Evolutionary conservation across 2,888 invertebrate species (phyloP).

Genomic region (Ariolimax columbianus): DNA sequence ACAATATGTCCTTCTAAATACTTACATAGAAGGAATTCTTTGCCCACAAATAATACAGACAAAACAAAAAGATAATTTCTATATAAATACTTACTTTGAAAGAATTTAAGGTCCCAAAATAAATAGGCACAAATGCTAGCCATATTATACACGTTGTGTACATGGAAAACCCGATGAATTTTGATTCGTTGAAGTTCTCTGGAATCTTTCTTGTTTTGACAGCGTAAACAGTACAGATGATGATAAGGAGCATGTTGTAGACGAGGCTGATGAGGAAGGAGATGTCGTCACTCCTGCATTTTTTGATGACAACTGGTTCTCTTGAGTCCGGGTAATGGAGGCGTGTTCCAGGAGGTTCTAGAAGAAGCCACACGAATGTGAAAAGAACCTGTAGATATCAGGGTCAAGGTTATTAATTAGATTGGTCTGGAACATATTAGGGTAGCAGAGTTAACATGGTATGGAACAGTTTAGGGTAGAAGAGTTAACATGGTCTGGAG

Average conservation of each 20-base stretch:
- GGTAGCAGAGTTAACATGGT: too few relatives aligned
- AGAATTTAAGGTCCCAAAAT: conserved; percentile 88
- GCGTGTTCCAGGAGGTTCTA: conserved; percentile 76
- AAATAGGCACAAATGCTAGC: conserved; percentile 87
- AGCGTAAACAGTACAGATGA: conserved; percentile 88
- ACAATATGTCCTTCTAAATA: too few relatives aligned
- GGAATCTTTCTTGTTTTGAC: conserved; percentile 90
- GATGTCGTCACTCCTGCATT: conserved; percentile 86
- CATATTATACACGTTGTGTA: conserved; percentile 90
- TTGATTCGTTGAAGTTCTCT: conserved; percentile 89
- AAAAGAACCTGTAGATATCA: conserved; percentile 80
- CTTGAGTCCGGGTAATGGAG: conserved; percentile 81
- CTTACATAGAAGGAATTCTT: too few relatives aligned
- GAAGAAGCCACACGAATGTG: conserved; percentile 79
- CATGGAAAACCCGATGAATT: conserved; percentile 91
- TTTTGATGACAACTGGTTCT: conserved; percentile 81
- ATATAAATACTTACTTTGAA: conserved; percentile 83
- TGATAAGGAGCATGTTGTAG: conserved; percentile 88
- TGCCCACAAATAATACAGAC: background rate
- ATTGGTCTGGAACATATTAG: too few relatives aligned
- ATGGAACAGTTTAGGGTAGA: too few relatives aligned
- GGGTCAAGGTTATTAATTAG: too few relatives aligned
- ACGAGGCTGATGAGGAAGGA: conserved; percentile 86
- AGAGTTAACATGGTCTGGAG: too few relatives aligned
- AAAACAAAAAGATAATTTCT: background rate